These are phyloP conservation scores for Galleria mellonella DNA, from an alignment of 1,140 invertebrate species.

Conservation along the genomic window DNA sequence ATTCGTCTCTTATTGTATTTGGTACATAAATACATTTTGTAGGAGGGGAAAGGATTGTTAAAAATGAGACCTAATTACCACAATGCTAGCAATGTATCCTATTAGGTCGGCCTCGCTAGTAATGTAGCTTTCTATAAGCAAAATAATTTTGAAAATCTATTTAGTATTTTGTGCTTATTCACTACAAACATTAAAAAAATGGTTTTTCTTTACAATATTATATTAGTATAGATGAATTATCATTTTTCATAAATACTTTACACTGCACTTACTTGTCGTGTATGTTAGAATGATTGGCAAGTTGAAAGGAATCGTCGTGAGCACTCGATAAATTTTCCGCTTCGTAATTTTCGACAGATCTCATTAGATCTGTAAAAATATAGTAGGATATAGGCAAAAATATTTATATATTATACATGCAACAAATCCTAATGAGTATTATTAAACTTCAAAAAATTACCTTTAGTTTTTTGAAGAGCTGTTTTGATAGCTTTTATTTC, in stretches of 20 bases:
- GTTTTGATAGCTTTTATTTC: slow-evolving; percentile 67
- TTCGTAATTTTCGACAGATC: slow-evolving; percentile 66
- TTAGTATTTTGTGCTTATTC: too few species aligned
- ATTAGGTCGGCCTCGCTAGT: too few species aligned
- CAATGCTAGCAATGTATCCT: too few species aligned
- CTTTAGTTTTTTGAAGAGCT: slow-evolving; percentile 65
- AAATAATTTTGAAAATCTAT: too few species aligned
- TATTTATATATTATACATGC: not conserved
- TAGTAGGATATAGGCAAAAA: slow-evolving; percentile 3
- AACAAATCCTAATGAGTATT: too few species aligned
- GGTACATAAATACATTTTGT: too few species aligned
- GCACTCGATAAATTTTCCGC: slow-evolving; percentile 36
- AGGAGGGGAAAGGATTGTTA: too few species aligned
- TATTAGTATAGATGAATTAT: not conserved
- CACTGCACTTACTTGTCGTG: slow-evolving; percentile 50
- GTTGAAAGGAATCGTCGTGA: slow-evolving; percentile 45
- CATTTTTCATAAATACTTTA: not conserved
- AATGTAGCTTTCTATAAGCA: too few species aligned
- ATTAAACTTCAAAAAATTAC: slow-evolving; percentile 17
- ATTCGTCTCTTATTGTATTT: too few species aligned
- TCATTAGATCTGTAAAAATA: slow-evolving; percentile 58
- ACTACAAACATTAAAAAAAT: too few species aligned
- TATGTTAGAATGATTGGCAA: slow-evolving; percentile 55
- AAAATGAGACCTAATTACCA: too few species aligned
- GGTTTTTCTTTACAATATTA: not conserved